phyloP scores from a whole-genome alignment of 2,888 invertebrate genomes.

The Mesoligia furuncula region DNA sequence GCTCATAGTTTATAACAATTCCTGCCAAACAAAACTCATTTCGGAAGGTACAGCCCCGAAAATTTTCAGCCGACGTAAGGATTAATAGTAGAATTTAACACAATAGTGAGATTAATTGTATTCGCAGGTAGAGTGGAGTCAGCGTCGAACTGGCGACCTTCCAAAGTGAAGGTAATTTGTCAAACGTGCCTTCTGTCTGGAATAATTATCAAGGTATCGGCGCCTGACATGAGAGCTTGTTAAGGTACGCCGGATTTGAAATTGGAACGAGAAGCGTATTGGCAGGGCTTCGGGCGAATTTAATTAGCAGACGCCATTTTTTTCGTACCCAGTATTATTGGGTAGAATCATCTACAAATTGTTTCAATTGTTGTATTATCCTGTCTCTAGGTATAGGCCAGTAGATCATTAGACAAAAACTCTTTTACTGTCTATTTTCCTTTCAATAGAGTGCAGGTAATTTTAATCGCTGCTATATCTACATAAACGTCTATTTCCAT shows the following conservation, averaged over 20 bases:
- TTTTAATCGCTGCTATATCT: slow-evolving; percentile 6
- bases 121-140: slow-evolving; percentile 58
- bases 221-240: slow-evolving; percentile 55
- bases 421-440: neutral
- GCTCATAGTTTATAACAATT: slow-evolving; percentile 51
- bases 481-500: slow-evolving; percentile 9
- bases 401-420: neutral
- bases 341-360: too few relatives aligned
- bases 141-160: slow-evolving; percentile 68
- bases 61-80: slow-evolving; percentile 35
- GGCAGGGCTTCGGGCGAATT: slow-evolving; percentile 6
- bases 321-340: neutral
- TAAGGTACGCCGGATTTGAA: slow-evolving; percentile 50
- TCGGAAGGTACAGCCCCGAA: slow-evolving; percentile 35
- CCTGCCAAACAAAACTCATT: slow-evolving; percentile 54
- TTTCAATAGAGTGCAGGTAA: neutral
- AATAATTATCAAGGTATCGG: slow-evolving; percentile 67
- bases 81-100: slow-evolving; percentile 63
- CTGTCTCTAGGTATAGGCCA: neutral
- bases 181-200: slow-evolving; percentile 61
- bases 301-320: slow-evolving; percentile 3
- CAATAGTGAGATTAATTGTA: slow-evolving; percentile 67
- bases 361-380: neutral
- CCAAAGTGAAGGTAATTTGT: slow-evolving; percentile 68
- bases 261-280: slow-evolving; percentile 27